Evolutionary conservation across 2,113 vertebrate species (phyloP).

Genomic region (Pseudopipra pipra): DNA sequence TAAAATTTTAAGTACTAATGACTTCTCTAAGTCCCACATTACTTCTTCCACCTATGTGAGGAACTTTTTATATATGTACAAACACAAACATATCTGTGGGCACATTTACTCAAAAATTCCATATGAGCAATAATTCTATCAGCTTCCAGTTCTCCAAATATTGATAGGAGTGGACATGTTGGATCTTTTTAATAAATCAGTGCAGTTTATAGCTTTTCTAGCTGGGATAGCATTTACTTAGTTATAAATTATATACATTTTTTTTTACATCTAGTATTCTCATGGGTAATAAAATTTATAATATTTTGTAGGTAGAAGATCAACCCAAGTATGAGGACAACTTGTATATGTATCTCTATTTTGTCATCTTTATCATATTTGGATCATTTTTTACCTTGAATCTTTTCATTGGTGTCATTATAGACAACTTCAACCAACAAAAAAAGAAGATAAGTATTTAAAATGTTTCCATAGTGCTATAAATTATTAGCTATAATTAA

Average conservation of each 20-base stretch:
- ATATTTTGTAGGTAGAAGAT: constrained; percentile 74
- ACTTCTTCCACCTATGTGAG: background rate
- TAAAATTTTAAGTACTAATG: background rate
- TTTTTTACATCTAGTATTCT: background rate
- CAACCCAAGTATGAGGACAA: constrained; percentile 90
- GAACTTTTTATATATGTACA: background rate
- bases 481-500: background rate
- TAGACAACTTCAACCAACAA: constrained; percentile 99
- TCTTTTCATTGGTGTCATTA: constrained; percentile 98
- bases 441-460: constrained; percentile 98
- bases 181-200: background rate
- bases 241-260: background rate
- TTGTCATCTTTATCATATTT: constrained; percentile 98
- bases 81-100: background rate
- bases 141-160: background rate
- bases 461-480: background rate
- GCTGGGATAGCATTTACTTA: background rate
- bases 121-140: background rate
- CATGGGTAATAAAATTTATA: background rate
- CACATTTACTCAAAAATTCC: background rate
- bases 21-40: background rate
- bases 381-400: constrained; percentile 98
- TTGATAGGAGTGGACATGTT: background rate
- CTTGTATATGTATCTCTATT: constrained; percentile 90
- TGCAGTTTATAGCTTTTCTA: background rate